These are phyloP conservation scores for Ichneumon xanthorius DNA, from an alignment of 2,888 invertebrate species.

Conservation along the genomic window DNA sequence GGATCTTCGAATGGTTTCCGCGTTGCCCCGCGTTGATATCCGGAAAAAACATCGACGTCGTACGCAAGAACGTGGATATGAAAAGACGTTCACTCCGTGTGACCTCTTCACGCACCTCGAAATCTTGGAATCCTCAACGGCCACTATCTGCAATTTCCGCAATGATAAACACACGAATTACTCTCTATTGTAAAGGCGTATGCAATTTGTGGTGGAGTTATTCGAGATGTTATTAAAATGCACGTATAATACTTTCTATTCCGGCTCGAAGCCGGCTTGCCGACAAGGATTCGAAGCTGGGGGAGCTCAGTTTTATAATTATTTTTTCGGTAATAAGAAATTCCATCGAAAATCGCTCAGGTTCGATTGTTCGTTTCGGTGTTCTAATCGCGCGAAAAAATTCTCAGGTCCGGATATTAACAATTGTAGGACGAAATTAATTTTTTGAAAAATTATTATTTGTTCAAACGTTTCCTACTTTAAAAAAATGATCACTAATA, in stretches of 20 bases:
- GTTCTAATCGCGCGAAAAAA: too few relatives aligned
- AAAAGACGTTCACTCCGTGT: background rate
- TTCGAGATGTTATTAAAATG: background rate
- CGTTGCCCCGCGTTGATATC: background rate
- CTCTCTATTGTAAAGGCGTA: background rate
- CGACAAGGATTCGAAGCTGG: background rate
- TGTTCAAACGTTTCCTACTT: background rate
- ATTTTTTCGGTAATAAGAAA: background rate
- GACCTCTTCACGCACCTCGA: too few relatives aligned
- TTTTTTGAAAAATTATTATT: background rate
- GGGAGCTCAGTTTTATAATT: background rate
- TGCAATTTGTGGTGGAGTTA: constrained; percentile 39
- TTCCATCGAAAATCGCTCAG: background rate
- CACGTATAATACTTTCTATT: constrained; percentile 28
- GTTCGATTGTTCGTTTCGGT: too few relatives aligned
- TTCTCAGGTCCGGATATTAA: too few relatives aligned
- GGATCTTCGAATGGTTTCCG: background rate
- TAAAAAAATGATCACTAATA: background rate
- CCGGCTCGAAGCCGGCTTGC: background rate
- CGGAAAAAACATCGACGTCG: background rate
- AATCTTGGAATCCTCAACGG: background rate
- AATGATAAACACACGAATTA: constrained; percentile 1
- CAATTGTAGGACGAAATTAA: too few relatives aligned
- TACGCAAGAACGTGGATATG: background rate
- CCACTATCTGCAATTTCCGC: background rate